Evolutionary conservation across 1,140 invertebrate genomes (phyloP), one percentile per base, ranked within the genome.

Genomic region (Drosophila murphyi): DNA sequence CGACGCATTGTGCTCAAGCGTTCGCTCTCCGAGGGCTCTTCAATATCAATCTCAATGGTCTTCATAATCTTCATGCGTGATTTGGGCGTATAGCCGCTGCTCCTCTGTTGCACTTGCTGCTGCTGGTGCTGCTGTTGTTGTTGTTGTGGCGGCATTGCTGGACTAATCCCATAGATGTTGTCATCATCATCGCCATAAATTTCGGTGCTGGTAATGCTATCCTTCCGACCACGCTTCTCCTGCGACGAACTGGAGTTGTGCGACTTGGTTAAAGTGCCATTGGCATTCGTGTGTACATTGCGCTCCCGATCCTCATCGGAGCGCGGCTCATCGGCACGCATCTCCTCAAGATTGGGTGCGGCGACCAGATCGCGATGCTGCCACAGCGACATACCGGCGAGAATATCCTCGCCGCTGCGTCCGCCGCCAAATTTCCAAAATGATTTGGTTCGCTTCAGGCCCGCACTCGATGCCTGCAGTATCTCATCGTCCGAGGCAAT

Each of bases 361-460:
- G 92, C 93, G 72, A 97, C 96, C 47, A 97, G 93, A 56, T 97
- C 96, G n/a, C 96, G 93, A 89, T 97, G 96, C 85, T 96, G 95
- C 96, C 96, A 97, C 10, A 97, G 92, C 0, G 96, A 95, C 96
- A 97, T 97, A 0, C 96, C 96, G 74, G 96, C 96, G 47, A 97
- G 93, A 5, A 97, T 96, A 37, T 95, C 94, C 10, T 95, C 94
- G 2, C 94, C 95, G 5, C 76, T 89, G 29, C 91, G 88, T 12
- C 90, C 90, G 43, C 95, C 94, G 45, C 96, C 95, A 80, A 97
- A 97, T 77, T 96, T 95, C 96, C 96, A 97, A 74, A 97, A 97
- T 0, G 96, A 96, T 92, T 97, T 97, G 0, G 96, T 97, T 37
- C 96, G 93, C 89, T 97, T 97, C 0, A 97, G 94, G 3, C 91